Conservation (phyloP, 2,113 vertebrate species). For the Zingel zingel region DNA sequence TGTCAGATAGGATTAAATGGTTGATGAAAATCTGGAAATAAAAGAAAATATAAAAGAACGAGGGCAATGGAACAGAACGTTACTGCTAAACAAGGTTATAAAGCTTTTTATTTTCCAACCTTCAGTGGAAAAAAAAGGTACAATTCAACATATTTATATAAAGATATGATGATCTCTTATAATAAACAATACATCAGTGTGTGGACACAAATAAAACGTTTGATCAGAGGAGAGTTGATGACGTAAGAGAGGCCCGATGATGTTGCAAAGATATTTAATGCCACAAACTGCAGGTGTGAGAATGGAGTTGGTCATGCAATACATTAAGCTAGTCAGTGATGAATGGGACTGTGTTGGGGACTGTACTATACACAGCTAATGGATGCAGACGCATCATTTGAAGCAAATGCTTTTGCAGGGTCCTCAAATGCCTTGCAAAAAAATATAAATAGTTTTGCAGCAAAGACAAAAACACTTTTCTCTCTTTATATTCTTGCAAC, state of each 20-base stretch:
- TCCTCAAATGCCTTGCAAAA: slow-evolving; percentile 31
- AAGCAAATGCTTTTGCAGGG: slow-evolving; percentile 24
- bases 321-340: slow-evolving; percentile 53
- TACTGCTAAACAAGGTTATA: background rate
- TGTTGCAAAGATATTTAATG: background rate
- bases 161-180: background rate
- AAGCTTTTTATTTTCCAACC: background rate
- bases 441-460: slow-evolving; percentile 56
- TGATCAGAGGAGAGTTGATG: background rate
- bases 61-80: background rate
- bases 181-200: background rate
- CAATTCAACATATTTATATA: background rate
- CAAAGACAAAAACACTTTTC: slow-evolving; percentile 34
- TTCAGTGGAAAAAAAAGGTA: background rate
- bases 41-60: background rate
- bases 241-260: background rate
- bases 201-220: background rate
- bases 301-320: slow-evolving; percentile 5
- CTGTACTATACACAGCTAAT: slow-evolving; percentile 48
- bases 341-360: slow-evolving; percentile 38
- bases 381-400: slow-evolving; percentile 27
- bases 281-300: slow-evolving; percentile 61
- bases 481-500: slow-evolving; percentile 15
- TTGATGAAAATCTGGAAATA: background rate
- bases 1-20: background rate